phyloP scores from a whole-genome alignment of 2,113 vertebrate genomes.

The cattle (Bos taurus) region ARS-UCD2.0 NC_037357.1:86609501-86610000 shows the following conservation, averaged over 20 bases:
- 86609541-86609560: neutral
- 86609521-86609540: neutral
- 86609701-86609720: neutral
- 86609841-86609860: neutral
- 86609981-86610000: neutral
- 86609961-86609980: conserved; percentile 19
- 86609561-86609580: neutral
- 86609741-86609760: neutral
- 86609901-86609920: neutral
- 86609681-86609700: neutral
- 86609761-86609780: neutral
- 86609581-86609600: neutral
- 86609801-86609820: neutral
- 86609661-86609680: neutral
- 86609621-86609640: neutral
- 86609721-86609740: neutral
- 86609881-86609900: neutral
- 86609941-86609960: conserved; percentile 8
- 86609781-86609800: neutral
- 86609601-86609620: neutral
- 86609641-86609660: neutral
- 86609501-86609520: neutral
- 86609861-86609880: neutral
- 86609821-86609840: neutral
- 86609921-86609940: neutral